Evolutionary conservation across 1,140 invertebrate genomes (phyloP).

Genomic region (Dendrolimus kikuchii): DNA sequence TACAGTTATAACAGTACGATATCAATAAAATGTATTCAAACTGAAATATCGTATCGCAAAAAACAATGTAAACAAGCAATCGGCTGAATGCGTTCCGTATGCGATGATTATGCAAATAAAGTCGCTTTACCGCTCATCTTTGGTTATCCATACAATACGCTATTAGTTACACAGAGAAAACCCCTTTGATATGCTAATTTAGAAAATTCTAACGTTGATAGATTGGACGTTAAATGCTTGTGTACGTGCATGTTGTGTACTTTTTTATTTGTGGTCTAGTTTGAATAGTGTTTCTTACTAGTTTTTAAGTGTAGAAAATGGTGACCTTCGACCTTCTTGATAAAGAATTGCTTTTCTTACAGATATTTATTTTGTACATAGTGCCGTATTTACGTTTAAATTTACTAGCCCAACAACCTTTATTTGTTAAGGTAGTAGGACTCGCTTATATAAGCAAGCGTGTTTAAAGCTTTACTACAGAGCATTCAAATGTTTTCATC

Average conservation of each 20-base stretch:
- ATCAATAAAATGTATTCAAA: constrained; percentile 3
- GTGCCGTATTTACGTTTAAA: too few species aligned
- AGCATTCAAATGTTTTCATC: background rate
- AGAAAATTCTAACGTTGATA: constrained; percentile 11
- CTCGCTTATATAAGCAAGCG: too few species aligned
- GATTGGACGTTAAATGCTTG: background rate
- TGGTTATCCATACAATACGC: constrained; percentile 22
- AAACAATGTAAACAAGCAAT: constrained; percentile 22
- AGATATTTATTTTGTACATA: too few species aligned
- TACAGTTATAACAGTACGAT: too few species aligned
- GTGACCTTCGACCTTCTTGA: too few species aligned
- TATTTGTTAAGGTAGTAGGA: too few species aligned
- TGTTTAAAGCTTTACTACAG: background rate
- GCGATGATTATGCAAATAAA: constrained; percentile 52
- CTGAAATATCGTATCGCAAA: constrained; percentile 19
- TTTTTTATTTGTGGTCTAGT: too few species aligned
- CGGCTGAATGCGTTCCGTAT: constrained; percentile 22
- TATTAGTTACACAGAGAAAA: constrained; percentile 14
- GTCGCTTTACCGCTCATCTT: constrained; percentile 21
- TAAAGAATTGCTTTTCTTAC: too few species aligned
- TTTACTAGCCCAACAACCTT: too few species aligned
- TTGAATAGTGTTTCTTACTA: too few species aligned
- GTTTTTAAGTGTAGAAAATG: too few species aligned
- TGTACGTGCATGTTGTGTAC: background rate
- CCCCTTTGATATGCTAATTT: constrained; percentile 24